Percentiles rank a stretch among this genome's conserved stretches.
Conservation (phyloP, 30 jellyfish, hydroid and myxozoan genomes). For the Aurelia sp. region DNA sequence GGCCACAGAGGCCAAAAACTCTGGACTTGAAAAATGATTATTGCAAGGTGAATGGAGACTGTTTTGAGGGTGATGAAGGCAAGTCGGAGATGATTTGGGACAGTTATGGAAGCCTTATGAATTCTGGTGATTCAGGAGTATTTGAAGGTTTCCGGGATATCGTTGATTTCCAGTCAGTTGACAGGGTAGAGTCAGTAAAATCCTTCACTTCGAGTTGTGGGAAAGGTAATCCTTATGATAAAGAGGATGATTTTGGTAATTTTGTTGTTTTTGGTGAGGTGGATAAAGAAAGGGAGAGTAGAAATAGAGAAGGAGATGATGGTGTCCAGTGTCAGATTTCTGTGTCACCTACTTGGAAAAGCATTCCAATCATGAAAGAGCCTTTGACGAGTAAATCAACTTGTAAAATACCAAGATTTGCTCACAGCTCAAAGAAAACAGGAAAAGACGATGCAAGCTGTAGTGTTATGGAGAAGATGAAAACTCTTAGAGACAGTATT, state of each 20-base stretch:
- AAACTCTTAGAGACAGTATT: conserved; percentile 33
- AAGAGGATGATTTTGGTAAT: neutral
- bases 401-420: neutral
- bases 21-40: neutral
- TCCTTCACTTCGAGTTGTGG: no score
- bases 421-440: neutral
- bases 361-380: neutral
- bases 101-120: neutral
- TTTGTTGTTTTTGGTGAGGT: neutral
- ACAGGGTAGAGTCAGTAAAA: no score
- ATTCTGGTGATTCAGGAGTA: conserved; percentile 44
- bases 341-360: neutral
- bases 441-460: neutral
- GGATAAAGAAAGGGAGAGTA: neutral
- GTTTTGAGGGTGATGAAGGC: neutral
- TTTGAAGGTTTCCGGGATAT: neutral
- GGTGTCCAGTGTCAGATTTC: neutral
- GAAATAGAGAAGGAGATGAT: neutral
- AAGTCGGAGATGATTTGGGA: neutral
- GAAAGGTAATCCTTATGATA: neutral
- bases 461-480: neutral
- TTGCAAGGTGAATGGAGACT: neutral
- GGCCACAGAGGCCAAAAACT: neutral
- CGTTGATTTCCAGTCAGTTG: neutral
- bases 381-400: neutral